Evolutionary conservation across 2,797 vertebrate genomes (phyloP), one percentile per base, ranked within the genome.

Genomic region (Enteromius mattozi): DNA sequence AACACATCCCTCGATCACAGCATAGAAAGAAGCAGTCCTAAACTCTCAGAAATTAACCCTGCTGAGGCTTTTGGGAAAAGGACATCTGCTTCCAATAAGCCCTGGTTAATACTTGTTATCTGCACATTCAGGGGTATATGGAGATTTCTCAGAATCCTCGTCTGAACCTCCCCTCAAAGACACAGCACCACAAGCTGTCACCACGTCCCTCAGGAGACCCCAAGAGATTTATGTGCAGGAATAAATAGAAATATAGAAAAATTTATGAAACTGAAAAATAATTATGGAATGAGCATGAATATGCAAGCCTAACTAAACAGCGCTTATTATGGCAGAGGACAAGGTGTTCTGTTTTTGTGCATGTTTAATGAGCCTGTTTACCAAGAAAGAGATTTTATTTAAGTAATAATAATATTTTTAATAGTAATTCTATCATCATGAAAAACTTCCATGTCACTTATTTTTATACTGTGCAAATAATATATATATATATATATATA

Each of bases 21-120:
- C n/a, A 56, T 45, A 40, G 37, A 51, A 66, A 33, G 66, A 72
- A 14, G 8, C 65, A 81, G 70, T 35, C 37, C 59, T 59, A 10
- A 85, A 81, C 66, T 71, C 35, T 51, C 19, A 74, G 72, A 85
- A 85, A 71, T 81, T 59, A 78, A 81, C 79, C 86, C 56, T 59
- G 59, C 79, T 35, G 72, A 35, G 78, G 27, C 6, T 87, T 80
- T 82, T 69, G 76, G 13, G 66, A 85, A 87, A 81, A 78, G 27
- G 66, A 61, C 86, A 85, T 87, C 82, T 85, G 86, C 86, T 82
- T 85, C 76, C 79, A 87, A 85, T 85, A 85, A 84, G 45, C 30
- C 42, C 71, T 3, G 8, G 51, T 87, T 87, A 84, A 77, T 77
- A 84, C 82, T 81, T 54, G 56, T 87, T 80, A 81, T 87, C 86